These are phyloP conservation scores for Leucosticte australis DNA, from an alignment of 2,113 vertebrate species.

Conservation along the genomic window DNA sequence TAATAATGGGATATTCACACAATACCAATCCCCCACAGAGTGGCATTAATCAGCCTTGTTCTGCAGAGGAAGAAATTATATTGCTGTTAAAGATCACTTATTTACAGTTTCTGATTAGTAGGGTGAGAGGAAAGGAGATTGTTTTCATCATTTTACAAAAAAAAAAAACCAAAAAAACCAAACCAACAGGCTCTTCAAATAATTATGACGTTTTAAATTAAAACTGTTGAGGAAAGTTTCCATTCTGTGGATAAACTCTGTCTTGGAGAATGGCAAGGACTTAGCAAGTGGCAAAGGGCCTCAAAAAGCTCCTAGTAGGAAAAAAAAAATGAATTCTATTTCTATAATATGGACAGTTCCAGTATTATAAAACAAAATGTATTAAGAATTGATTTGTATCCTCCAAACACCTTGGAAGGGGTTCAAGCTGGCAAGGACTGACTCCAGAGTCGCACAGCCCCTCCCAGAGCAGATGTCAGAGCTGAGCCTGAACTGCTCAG, in stretches of 20 bases:
- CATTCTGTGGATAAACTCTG: background rate
- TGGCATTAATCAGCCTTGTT: background rate
- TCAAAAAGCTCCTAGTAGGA: background rate
- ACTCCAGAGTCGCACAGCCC: background rate
- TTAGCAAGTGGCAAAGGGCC: background rate
- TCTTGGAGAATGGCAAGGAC: background rate
- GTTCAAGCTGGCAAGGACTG: background rate
- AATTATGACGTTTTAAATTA: background rate
- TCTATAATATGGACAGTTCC: background rate
- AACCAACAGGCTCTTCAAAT: background rate
- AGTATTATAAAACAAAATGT: background rate
- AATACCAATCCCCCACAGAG: background rate
- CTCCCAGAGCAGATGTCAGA: background rate
- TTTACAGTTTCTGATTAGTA: constrained; percentile 13
- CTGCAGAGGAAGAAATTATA: background rate
- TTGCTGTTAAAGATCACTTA: background rate
- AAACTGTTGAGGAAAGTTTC: background rate
- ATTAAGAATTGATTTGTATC: background rate
- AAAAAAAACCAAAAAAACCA: background rate
- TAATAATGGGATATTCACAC: background rate
- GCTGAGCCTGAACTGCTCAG: background rate
- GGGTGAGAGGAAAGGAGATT: background rate
- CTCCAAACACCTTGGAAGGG: background rate
- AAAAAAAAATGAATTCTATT: background rate
- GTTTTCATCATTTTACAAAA: background rate